These are phyloP conservation scores for Lophochroa leadbeateri DNA, from an alignment of 2,113 vertebrate genomes.

Conservation along the genomic window DNA sequence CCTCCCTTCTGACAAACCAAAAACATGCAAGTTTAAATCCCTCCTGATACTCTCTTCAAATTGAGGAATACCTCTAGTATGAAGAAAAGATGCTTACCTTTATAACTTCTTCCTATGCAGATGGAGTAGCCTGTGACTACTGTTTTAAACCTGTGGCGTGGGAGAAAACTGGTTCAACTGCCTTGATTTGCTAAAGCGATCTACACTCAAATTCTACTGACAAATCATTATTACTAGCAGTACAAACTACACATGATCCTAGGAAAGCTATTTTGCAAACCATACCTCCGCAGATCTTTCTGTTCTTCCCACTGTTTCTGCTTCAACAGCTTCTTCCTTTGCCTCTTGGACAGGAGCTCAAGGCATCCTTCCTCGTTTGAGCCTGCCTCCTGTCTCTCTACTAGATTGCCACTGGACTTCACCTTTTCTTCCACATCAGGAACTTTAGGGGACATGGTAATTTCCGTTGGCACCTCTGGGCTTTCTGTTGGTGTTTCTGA, in stretches of 20 bases:
- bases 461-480: not conserved
- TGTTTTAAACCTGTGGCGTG: not conserved
- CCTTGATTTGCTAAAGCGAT: not conserved
- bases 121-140: not conserved
- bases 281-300: conserved; percentile 89
- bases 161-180: conserved; percentile 9
- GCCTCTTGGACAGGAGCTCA: conserved; percentile 85
- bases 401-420: not conserved
- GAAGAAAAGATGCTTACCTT: not conserved
- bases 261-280: not conserved
- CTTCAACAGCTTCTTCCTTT: conserved; percentile 88
- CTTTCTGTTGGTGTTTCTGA: conserved; percentile 8
- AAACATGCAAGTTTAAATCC: not conserved
- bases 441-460: not conserved
- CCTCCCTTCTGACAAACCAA: not conserved
- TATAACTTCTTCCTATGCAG: not conserved
- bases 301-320: conserved; percentile 96
- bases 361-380: not conserved
- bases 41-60: not conserved
- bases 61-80: not conserved
- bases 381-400: not conserved
- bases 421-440: not conserved
- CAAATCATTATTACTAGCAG: fast-evolving
- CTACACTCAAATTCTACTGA: not conserved
- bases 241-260: not conserved